These are phyloP conservation scores for Lutjanus argentimaculatus DNA, from an alignment of 2,797 vertebrate species.

Conservation along the genomic window DNA sequence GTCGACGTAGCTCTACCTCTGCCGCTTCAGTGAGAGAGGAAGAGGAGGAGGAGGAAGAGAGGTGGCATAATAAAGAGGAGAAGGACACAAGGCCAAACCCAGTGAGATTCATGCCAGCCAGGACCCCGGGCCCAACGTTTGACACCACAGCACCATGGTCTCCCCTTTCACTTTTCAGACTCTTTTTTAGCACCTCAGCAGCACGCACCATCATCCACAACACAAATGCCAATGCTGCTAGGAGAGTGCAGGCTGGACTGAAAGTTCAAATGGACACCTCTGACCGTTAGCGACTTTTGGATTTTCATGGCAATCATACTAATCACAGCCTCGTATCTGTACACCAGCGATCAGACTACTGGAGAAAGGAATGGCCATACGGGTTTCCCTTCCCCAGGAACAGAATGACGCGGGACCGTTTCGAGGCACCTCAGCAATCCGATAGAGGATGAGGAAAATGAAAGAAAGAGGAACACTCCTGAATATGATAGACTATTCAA, in stretches of 20 bases:
- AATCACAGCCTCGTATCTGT: not conserved
- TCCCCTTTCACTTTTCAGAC: not conserved
- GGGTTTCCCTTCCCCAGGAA: not conserved
- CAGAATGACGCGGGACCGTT: not conserved
- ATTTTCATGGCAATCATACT: not conserved
- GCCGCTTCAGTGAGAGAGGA: too few relatives aligned
- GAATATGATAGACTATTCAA: not conserved
- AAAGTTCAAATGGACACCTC: not conserved
- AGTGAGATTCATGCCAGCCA: not conserved
- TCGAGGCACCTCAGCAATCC: not conserved
- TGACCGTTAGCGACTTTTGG: not conserved
- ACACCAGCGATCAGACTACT: not conserved
- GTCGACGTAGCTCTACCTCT: too few relatives aligned
- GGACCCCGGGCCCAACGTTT: not conserved
- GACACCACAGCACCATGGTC: not conserved
- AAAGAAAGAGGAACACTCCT: not conserved
- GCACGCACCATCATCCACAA: not conserved
- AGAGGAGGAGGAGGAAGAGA: not conserved
- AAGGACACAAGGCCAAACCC: not conserved
- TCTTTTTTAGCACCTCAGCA: not conserved
- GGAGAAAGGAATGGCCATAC: not conserved
- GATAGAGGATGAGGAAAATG: not conserved
- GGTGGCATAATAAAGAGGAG: not conserved
- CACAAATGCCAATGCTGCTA: not conserved
- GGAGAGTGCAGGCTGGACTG: not conserved